Evolutionary conservation across 1,140 invertebrate genomes (phyloP).

Genomic region (Musca domestica): DNA sequence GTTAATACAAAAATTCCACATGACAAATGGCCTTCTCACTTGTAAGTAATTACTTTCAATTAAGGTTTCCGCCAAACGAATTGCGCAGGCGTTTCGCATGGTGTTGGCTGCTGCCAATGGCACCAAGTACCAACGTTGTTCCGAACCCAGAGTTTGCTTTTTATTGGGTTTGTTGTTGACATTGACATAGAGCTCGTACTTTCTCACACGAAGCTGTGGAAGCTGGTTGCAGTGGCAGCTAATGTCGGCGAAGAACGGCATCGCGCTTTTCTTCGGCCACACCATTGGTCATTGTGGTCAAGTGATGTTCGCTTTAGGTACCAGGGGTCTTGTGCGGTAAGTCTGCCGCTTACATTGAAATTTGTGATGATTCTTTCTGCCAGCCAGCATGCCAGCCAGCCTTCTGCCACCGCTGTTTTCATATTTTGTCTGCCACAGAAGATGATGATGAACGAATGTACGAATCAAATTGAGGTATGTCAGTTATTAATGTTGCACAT

Average conservation of each 20-base stretch:
- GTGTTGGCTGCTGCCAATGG: constrained; percentile 28
- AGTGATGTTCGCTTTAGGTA: not conserved
- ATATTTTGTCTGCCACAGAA: constrained; percentile 6
- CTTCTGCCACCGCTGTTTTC: not conserved
- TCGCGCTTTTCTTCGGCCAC: not conserved
- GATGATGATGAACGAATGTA: constrained; percentile 27
- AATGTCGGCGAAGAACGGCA: not conserved
- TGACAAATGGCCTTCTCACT: constrained; percentile 49
- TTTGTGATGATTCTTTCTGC: not conserved
- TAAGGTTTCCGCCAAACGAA: constrained; percentile 34
- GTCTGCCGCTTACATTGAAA: not conserved
- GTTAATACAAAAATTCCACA: constrained; percentile 25
- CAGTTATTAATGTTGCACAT: constrained; percentile 54
- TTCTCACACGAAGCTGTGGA: constrained; percentile 16
- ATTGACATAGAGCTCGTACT: constrained; percentile 45
- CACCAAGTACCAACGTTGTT: constrained; percentile 29
- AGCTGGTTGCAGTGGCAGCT: not conserved
- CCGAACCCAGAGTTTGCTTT: not conserved
- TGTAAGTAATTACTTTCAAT: constrained; percentile 55
- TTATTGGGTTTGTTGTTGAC: constrained; percentile 43
- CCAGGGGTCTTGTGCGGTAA: not conserved
- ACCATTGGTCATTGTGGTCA: too few species aligned
- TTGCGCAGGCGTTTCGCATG: constrained; percentile 34
- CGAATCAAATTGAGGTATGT: constrained; percentile 50
- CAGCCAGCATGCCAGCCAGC: constrained; percentile 4